Conservation (phyloP, 2,888 invertebrate genomes). For the Nudaria mundana region DNA sequence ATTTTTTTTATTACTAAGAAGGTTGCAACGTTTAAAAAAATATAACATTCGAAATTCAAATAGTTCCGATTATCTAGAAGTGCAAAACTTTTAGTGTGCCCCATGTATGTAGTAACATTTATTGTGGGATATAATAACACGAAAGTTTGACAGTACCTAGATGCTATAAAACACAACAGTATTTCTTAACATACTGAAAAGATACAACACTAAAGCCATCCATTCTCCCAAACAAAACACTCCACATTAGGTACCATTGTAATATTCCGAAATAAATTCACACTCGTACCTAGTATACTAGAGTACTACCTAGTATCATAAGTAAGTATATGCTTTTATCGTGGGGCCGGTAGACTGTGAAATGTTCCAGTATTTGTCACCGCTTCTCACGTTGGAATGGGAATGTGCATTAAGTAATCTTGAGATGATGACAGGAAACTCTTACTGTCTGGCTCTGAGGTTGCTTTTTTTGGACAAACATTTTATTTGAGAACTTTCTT, state of each 20-base stretch:
- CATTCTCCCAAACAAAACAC: conserved; percentile 19
- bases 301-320: conserved; percentile 44
- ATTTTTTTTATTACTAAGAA: too few relatives aligned
- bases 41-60: too few relatives aligned
- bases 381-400: conserved; percentile 31
- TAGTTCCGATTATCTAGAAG: too few relatives aligned
- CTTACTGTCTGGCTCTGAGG: conserved; percentile 22
- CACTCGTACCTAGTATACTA: conserved; percentile 17
- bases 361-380: conserved; percentile 67
- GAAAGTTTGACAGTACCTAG: too few relatives aligned
- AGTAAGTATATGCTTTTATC: conserved; percentile 46
- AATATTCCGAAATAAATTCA: conserved; percentile 26
- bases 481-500: not conserved
- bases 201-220: conserved; percentile 10
- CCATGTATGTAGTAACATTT: too few relatives aligned
- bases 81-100: too few relatives aligned
- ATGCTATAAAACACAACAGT: too few relatives aligned
- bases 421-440: conserved; percentile 32
- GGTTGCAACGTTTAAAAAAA: too few relatives aligned
- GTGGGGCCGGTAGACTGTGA: conserved; percentile 71
- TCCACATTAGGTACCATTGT: conserved; percentile 25
- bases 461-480: conserved; percentile 12
- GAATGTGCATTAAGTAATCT: conserved; percentile 37
- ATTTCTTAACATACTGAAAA: conserved; percentile 10
- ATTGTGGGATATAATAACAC: too few relatives aligned